A percentile compares a stretch with the other conserved stretches of the same genome.
These are phyloP conservation scores for Sturmia bella DNA, from an alignment of 2,888 invertebrate species.

Conservation along the genomic window DNA sequence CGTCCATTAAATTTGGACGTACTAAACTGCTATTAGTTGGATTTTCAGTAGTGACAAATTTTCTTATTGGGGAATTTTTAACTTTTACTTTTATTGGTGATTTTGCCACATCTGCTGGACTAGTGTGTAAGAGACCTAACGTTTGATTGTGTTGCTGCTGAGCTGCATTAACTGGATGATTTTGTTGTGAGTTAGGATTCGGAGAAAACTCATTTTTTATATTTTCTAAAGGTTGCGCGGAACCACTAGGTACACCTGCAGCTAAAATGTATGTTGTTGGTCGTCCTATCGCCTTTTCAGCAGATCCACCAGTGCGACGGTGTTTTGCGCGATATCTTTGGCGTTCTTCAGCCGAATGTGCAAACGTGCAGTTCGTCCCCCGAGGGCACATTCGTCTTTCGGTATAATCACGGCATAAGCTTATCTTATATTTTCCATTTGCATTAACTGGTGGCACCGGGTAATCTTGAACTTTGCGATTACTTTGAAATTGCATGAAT, in stretches of 20 bases:
- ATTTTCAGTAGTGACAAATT: conserved; percentile 53
- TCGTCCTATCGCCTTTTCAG: conserved; percentile 43
- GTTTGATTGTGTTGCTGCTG: conserved; percentile 51
- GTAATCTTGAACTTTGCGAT: conserved; percentile 85
- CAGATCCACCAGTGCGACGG: conserved; percentile 79
- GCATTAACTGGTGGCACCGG: conserved; percentile 82
- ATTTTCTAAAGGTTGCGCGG: conserved; percentile 53
- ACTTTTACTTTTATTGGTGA: conserved; percentile 55
- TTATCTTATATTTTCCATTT: conserved; percentile 92
- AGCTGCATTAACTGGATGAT: conserved; percentile 49
- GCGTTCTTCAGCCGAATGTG: conserved; percentile 94
- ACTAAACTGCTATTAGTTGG: conserved; percentile 43
- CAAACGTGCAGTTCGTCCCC: conserved; percentile 94
- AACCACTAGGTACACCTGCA: conserved; percentile 14
- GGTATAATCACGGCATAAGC: conserved; percentile 93
- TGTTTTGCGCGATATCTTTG: conserved; percentile 89
- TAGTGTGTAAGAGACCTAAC: conserved; percentile 45
- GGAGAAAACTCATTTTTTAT: conserved; percentile 63
- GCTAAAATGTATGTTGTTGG: conserved; percentile 13
- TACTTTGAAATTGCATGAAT: conserved; percentile 89
- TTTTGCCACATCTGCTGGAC: conserved; percentile 54
- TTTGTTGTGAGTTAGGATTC: conserved; percentile 52
- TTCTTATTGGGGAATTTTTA: conserved; percentile 60
- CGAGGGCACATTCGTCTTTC: conserved; percentile 92
- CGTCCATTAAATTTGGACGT: conserved; percentile 57